Evolutionary conservation across 2,113 vertebrate genomes (phyloP), one percentile per base, ranked within the genome.

Genomic region (Monarcha castaneiventris): DNA sequence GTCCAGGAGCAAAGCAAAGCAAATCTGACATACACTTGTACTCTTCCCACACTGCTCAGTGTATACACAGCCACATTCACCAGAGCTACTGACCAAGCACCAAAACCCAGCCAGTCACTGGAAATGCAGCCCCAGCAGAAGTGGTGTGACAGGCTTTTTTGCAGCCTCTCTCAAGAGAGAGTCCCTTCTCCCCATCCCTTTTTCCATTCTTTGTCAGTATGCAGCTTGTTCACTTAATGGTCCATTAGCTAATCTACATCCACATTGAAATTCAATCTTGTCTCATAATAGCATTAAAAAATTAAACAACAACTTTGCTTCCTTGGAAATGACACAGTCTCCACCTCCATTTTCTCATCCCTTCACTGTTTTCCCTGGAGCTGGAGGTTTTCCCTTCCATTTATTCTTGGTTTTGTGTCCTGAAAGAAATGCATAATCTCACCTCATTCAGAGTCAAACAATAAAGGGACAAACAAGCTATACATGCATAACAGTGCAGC

Each of bases 391-490:
- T 85, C 72, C 56, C 55, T 56, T 86, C 56, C 89, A 91, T 88
- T 96, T 89, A 74, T 80, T 83, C 79, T 78, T 49, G 56, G 59
- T 23, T 91, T 96, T 94, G 68, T 96, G 72, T 79, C 64, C 74
- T 79, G 63, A 95, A 94, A 94, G 80, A 92, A 84, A 88, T 66
- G 90, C 41, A 87, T 94, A 96, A 96, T 96, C 93, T 93, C 8
- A 3, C 61, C 35, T 80, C 79, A 96, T 97, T 97, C 84, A 90
- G 78, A 94, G 59, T 19, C 80, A 86, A 89, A 96, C 96, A 97
- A 96, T 93, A 81, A 80, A 54, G 83, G 78, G 59, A 87, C 90
- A 97, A 97, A 93, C 92, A 95, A 87, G 90, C 82, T 80, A 84
- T 59, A 92, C 63, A 87, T 13, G 58, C 10, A 3, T 56, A 89